Evolutionary conservation across 2,113 vertebrate genomes (phyloP), one percentile per base, ranked within the genome.

Genomic region (Asarcornis scutulata): DNA sequence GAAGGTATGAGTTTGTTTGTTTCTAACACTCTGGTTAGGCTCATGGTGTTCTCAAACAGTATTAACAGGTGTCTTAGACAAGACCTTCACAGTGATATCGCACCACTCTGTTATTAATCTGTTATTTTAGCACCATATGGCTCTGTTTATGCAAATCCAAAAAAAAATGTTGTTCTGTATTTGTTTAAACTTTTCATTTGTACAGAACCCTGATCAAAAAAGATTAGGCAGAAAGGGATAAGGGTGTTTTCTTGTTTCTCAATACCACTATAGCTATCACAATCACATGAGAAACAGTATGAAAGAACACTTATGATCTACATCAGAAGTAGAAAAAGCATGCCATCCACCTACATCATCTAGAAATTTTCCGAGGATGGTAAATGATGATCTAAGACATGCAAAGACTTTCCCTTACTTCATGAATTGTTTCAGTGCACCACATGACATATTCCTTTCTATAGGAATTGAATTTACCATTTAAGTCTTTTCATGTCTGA

Each of bases 1-100:
- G 60, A 74, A 3, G 16, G 9, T 6, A 21, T 5, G 1, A 0
- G 1, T 56, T 25, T n/a, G 4, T 18, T 34, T 58, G 2, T 42
- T 79, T 26, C 25, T 79, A 44, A 42, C 38, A 59, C 5, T 11
- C 31, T 36, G 1, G 34, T 78, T 52, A 71, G 74, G 21, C 8
- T 48, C 23, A 52, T 12, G 8, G 26, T 69, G 26, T 60, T 86
- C 27, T 38, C 29, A 67, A 92, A 66, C 6, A 52, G 38, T 25
- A 17, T 52, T 31, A 86, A 50, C 8, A 18, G 7, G 22, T 27
- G 40, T 18, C 26, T 88, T 23, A 48, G 48, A 53, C 13, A 74
- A 76, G 20, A 69, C 5, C 17, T 32, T 83, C 22, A 32, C 66
- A 16, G 36, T 44, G 23, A 8, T 82, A 81, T 38, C 13, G 20